These are phyloP conservation scores for Volucella bombylans DNA, from an alignment of 2,888 invertebrate species.

Conservation along the genomic window DNA sequence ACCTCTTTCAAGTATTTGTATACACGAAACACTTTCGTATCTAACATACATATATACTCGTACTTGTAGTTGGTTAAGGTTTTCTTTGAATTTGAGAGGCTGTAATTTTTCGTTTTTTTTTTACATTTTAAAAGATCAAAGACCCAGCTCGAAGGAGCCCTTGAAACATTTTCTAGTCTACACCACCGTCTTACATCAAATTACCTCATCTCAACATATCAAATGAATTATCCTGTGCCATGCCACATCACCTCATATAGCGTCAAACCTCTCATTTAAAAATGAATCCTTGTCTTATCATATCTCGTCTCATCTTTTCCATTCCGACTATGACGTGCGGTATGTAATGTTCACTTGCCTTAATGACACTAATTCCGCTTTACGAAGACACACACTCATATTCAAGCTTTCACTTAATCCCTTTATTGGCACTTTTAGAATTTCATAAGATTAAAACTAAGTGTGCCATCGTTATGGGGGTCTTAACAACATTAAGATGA, in stretches of 20 bases:
- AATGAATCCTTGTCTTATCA: conserved; percentile 39
- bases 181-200: conserved; percentile 10
- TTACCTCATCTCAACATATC: conserved; percentile 46
- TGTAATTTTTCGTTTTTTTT: neutral
- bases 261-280: conserved; percentile 13
- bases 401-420: conserved; percentile 34
- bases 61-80: neutral
- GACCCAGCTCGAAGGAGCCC: conserved; percentile 48
- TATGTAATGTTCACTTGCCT: conserved; percentile 49
- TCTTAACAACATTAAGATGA: conserved; percentile 53
- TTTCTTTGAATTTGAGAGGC: neutral
- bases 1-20: conserved; percentile 25
- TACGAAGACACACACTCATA: conserved; percentile 31
- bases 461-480: conserved; percentile 57
- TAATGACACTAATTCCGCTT: conserved; percentile 68
- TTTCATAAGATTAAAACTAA: conserved; percentile 67
- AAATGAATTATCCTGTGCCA: conserved; percentile 38
- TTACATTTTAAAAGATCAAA: conserved; percentile 28
- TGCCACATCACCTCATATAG: neutral
- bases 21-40: neutral
- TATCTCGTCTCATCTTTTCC: conserved; percentile 14
- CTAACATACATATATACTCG: too few species aligned
- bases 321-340: neutral
- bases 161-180: conserved; percentile 1
- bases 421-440: conserved; percentile 69